A percentile compares a stretch with the other conserved stretches of the same genome.
Evolutionary conservation across 2,888 invertebrate genomes (phyloP).

Genomic region (Eupithecia tripunctaria): DNA sequence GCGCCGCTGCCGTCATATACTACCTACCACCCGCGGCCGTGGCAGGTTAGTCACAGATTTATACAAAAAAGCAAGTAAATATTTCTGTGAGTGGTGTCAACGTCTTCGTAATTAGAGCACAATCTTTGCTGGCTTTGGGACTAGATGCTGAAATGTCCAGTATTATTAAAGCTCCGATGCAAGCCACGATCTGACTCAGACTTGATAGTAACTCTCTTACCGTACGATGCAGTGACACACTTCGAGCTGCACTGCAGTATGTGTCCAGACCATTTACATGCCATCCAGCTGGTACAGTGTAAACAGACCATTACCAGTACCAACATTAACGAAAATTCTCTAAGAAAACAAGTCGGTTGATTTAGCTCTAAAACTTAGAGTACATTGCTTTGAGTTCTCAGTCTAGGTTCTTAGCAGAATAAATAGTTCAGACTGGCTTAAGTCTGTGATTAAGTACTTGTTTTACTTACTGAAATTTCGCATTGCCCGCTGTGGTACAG

Average conservation of each 20-base stretch:
- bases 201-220: neutral
- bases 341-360: conserved; percentile 30
- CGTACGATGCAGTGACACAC: too few species aligned
- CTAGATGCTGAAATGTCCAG: too few species aligned
- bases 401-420: conserved; percentile 30
- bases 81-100: too few species aligned
- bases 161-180: too few species aligned
- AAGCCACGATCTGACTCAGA: neutral
- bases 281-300: neutral
- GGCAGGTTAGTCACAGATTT: too few species aligned
- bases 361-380: conserved; percentile 32
- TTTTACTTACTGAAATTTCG: conserved; percentile 30
- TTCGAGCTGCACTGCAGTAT: neutral
- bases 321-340: conserved; percentile 17
- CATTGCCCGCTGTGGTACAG: conserved; percentile 8
- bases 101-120: too few species aligned
- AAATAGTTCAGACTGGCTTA: conserved; percentile 31
- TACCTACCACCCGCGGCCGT: too few species aligned
- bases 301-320: neutral
- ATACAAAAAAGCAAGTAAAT: neutral
- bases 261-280: neutral
- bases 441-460: conserved; percentile 33
- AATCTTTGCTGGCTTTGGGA: too few species aligned
- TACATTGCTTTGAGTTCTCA: conserved; percentile 28
- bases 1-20: too few species aligned